Percentiles rank a stretch among this genome's conserved stretches.
phyloP scores from a whole-genome alignment of 2,888 invertebrate genomes.

The Onchidella celtica region DNA sequence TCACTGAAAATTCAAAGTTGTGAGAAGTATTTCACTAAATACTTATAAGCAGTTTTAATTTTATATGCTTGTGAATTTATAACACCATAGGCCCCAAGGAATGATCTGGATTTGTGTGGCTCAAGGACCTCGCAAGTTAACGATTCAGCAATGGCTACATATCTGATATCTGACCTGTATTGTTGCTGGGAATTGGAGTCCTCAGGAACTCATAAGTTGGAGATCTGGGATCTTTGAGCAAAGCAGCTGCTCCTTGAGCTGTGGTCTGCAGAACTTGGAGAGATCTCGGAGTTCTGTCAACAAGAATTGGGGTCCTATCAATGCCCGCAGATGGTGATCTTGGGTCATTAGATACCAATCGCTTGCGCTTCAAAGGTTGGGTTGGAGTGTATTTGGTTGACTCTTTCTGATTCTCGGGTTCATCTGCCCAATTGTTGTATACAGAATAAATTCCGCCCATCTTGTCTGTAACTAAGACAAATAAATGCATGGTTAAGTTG shows the following conservation, averaged over 20 bases:
- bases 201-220: slow-evolving; percentile 34
- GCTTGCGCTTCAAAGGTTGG: background rate
- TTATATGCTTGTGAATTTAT: too few species aligned
- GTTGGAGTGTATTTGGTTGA: background rate
- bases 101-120: too few species aligned
- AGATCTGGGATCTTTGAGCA: slow-evolving; percentile 28
- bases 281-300: slow-evolving; percentile 27
- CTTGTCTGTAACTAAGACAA: too few species aligned
- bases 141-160: background rate
- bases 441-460: slow-evolving; percentile 21
- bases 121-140: too few species aligned
- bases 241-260: background rate
- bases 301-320: slow-evolving; percentile 35
- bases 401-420: background rate
- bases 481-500: too few species aligned
- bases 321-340: slow-evolving; percentile 33
- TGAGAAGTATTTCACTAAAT: background rate
- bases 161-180: background rate
- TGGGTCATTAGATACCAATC: slow-evolving; percentile 23
- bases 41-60: too few species aligned
- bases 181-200: slow-evolving; percentile 25
- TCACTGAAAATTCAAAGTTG: background rate
- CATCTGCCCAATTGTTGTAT: background rate
- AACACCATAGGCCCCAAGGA: too few species aligned
- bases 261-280: background rate